Evolutionary conservation across 2,888 invertebrate species (phyloP).

Genomic region (Drosophila rubida): DNA sequence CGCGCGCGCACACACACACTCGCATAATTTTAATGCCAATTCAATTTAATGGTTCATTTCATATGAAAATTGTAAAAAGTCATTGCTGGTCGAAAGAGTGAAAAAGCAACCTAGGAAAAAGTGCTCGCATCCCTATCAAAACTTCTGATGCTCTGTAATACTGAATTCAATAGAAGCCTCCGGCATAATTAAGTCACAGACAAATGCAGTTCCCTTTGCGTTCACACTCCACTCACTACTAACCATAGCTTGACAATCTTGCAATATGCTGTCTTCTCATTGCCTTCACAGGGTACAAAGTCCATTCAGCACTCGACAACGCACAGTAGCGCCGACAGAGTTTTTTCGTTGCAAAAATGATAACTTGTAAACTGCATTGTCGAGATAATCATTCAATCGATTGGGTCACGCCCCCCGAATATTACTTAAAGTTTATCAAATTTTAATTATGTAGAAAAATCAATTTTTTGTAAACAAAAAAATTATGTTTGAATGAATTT

Average conservation of each 20-base stretch:
- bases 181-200: neutral
- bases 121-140: neutral
- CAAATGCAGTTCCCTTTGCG: neutral
- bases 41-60: constrained; percentile 80
- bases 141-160: constrained; percentile 14
- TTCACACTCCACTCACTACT: neutral
- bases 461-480: no score
- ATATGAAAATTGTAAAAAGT: constrained; percentile 81
- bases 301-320: neutral
- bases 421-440: no score
- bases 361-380: no score
- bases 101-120: constrained; percentile 33
- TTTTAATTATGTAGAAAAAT: no score
- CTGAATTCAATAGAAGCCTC: neutral
- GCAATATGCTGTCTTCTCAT: neutral
- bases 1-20: constrained; percentile 45
- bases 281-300: constrained; percentile 28
- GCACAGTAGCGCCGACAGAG: no score
- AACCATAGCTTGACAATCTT: neutral
- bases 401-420: no score
- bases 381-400: no score
- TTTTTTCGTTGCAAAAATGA: no score
- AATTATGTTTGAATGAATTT: no score
- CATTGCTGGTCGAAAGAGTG: constrained; percentile 74
- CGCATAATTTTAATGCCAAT: constrained; percentile 80